Percentiles rank a stretch among this genome's conserved stretches.
Conservation (phyloP, 2,797 vertebrate genomes). For the Otolemur crassicaudatus region DNA sequence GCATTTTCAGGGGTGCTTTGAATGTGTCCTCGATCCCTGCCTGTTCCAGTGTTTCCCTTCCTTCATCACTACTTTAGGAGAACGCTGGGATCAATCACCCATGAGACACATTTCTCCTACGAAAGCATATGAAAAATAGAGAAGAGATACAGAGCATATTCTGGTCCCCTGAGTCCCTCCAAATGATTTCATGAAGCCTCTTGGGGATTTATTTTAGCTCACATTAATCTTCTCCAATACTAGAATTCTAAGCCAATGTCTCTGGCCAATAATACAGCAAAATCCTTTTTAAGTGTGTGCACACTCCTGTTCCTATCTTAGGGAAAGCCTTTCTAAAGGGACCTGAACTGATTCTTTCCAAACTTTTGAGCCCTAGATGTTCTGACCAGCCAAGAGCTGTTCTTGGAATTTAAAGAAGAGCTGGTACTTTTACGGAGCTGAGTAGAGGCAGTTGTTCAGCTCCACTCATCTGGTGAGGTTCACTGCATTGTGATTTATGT, state of each 20-base stretch:
- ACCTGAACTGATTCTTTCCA: slow-evolving; percentile 25
- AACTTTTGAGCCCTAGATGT: slow-evolving; percentile 67
- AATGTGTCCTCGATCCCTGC: background rate
- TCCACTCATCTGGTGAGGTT: slow-evolving; percentile 61
- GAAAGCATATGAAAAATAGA: background rate
- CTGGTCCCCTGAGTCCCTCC: background rate
- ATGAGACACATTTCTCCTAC: background rate
- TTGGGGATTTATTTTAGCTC: background rate
- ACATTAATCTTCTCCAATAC: background rate
- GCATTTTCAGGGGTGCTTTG: background rate
- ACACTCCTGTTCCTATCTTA: background rate
- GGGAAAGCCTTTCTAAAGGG: slow-evolving; percentile 46
- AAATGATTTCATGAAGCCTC: background rate
- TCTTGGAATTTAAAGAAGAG: slow-evolving; percentile 66
- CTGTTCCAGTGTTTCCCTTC: background rate
- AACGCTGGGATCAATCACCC: background rate
- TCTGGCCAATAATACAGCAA: background rate
- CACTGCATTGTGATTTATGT: slow-evolving; percentile 78
- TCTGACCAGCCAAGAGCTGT: slow-evolving; percentile 35
- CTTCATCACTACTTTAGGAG: background rate
- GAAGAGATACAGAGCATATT: background rate
- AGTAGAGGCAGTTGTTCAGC: slow-evolving; percentile 62
- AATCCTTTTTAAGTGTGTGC: background rate
- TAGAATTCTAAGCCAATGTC: background rate
- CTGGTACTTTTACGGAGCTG: slow-evolving; percentile 52